phyloP scores from a whole-genome alignment of 2,113 vertebrate genomes.

The Planiliza haematocheilus region DNA sequence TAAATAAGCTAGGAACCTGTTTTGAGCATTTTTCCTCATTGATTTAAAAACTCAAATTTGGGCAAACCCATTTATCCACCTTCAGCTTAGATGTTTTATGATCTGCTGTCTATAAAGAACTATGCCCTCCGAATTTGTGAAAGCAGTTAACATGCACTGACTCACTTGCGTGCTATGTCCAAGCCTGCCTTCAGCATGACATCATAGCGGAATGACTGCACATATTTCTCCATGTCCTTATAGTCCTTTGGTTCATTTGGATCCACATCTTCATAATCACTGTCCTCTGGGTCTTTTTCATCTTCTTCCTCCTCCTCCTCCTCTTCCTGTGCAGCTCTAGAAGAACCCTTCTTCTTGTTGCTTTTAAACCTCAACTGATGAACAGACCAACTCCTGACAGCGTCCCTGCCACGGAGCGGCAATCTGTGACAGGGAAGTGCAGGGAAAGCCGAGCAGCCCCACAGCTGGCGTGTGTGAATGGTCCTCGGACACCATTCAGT shows the following conservation, averaged over 20 bases:
- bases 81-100: neutral
- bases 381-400: slow-evolving; percentile 66
- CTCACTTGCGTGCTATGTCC: slow-evolving; percentile 94
- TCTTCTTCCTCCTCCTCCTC: slow-evolving; percentile 85
- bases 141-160: slow-evolving; percentile 40
- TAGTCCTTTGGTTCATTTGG: slow-evolving; percentile 85
- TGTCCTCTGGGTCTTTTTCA: slow-evolving; percentile 82
- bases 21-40: neutral
- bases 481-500: slow-evolving; percentile 76
- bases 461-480: slow-evolving; percentile 78
- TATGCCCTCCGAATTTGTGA: neutral
- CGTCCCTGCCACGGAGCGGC: slow-evolving; percentile 47
- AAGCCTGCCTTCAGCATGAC: slow-evolving; percentile 91
- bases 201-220: slow-evolving; percentile 92
- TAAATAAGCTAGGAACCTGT: no score
- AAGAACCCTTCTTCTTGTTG: slow-evolving; percentile 83
- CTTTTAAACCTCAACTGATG: slow-evolving; percentile 88
- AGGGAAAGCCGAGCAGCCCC: slow-evolving; percentile 60
- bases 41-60: neutral
- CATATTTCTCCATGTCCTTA: slow-evolving; percentile 91
- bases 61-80: neutral
- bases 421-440: slow-evolving; percentile 55
- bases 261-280: slow-evolving; percentile 85
- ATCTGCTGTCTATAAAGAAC: neutral
- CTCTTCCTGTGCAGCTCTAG: slow-evolving; percentile 71